Evolutionary conservation across 2,113 vertebrate genomes (phyloP).

Genomic region (Vulpes ferrilata): DNA sequence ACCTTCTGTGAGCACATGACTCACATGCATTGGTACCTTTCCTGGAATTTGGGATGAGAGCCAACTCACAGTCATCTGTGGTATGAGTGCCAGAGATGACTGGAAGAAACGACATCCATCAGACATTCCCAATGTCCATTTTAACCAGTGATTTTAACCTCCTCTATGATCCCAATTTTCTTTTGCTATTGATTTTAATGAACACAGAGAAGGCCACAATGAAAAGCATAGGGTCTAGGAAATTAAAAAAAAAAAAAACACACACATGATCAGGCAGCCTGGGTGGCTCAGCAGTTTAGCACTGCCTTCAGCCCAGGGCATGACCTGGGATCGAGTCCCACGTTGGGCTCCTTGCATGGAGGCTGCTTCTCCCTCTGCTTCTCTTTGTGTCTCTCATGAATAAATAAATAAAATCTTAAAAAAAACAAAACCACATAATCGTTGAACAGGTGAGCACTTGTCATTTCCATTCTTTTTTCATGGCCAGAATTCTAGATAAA

Average conservation of each 20-base stretch:
- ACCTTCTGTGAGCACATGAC: slow-evolving; percentile 74
- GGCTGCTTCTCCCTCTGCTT: too few species aligned
- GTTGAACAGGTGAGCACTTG: background rate
- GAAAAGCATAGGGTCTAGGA: background rate
- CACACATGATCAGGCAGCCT: too few species aligned
- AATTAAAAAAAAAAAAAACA: background rate
- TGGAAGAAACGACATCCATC: background rate
- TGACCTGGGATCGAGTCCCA: too few species aligned
- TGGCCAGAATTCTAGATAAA: background rate
- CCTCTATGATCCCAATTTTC: background rate
- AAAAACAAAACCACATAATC: background rate
- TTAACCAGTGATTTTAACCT: background rate
- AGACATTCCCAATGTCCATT: background rate
- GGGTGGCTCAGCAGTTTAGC: too few species aligned
- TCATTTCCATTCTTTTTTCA: background rate
- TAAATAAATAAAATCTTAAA: background rate
- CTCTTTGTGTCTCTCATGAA: too few species aligned
- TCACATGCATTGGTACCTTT: slow-evolving; percentile 55
- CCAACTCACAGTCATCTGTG: slow-evolving; percentile 55
- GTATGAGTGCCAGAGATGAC: background rate
- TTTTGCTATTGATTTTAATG: background rate
- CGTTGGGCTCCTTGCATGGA: too few species aligned
- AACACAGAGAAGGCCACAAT: background rate
- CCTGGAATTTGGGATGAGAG: slow-evolving; percentile 71
- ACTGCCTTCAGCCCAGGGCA: too few species aligned